Evolutionary conservation across 2,888 invertebrate genomes (phyloP), one percentile per base, ranked within the genome.

Genomic region (Synergus umbraculus): DNA sequence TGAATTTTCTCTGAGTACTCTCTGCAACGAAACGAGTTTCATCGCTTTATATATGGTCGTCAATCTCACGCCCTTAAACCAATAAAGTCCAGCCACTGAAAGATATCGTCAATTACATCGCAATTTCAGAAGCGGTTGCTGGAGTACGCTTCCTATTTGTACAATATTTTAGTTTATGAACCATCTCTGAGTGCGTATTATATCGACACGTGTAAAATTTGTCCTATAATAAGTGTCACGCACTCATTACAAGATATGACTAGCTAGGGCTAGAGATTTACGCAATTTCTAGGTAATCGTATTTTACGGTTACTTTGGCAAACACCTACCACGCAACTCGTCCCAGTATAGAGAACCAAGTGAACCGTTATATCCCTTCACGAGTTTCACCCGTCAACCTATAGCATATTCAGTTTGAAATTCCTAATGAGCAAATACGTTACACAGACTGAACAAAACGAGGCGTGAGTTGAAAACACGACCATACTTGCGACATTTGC

Each of bases 301-400:
- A 79, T 87, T 87, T 87, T 84, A 85, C 83, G 87, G 85, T 83
- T 86, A 84, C 83, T 84, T 84, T 86, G 82, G 79, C 82, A 82
- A 86, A 85, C 86, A 85, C 81, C 82, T 80, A 83, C 76, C 79
- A 65, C 76, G 76, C 79, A 49, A 73, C 58, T 37, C 63, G 76
- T 69, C 49, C 67, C 76, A 76, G 37, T 76, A 43, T 80, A 64
- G 76, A 79, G 69, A 54, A 78, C 54, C 49, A 67, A 77, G 65
- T 77, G 65, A 67, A 79, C 58, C 79, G 76, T 77, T 66, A 80
- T 81, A 80, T 81, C 78, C 76, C 66, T 44, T 67, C 37, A 69
- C 76, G 60, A 79, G 76, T 80, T 80, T 60, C 67, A 79, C 54
- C 73, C 78, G 77, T 76, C 66, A 78, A 46, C 46, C 46, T 49